Conservation (phyloP, 2,888 invertebrate species). For the Oligia strigilis region DNA sequence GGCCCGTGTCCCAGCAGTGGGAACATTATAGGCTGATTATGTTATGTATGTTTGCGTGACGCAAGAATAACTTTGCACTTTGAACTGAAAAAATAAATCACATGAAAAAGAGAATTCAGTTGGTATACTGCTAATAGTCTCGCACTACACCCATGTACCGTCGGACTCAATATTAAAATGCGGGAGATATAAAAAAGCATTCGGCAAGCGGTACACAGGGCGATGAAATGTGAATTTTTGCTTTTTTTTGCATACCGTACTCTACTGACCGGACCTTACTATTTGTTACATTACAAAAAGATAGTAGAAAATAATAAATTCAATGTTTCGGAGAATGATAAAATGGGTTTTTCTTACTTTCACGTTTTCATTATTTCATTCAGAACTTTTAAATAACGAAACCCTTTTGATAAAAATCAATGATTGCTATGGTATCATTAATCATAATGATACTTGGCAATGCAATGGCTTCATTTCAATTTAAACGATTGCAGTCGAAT, state of each 20-base stretch:
- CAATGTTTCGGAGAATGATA: not conserved
- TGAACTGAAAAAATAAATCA: not conserved
- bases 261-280: slow-evolving; percentile 29
- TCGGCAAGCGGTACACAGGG: slow-evolving; percentile 31
- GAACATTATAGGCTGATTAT: no score
- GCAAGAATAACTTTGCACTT: not conserved
- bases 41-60: not conserved
- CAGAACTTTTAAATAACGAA: not conserved
- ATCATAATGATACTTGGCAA: not conserved
- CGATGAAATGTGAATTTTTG: slow-evolving; percentile 55
- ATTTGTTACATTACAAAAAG: slow-evolving; percentile 33
- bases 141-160: slow-evolving; percentile 19
- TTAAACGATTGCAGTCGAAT: not conserved
- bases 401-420: not conserved
- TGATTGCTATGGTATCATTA: not conserved
- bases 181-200: slow-evolving; percentile 37
- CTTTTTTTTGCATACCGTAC: slow-evolving; percentile 41
- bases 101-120: not conserved
- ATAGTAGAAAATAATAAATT: not conserved
- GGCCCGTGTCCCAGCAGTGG: no score
- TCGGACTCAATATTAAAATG: slow-evolving; percentile 53
- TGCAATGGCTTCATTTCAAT: not conserved
- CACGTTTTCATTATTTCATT: not conserved
- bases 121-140: not conserved
- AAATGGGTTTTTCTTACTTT: not conserved